Evolutionary conservation across 2,888 invertebrate genomes (phyloP), one percentile per base, ranked within the genome.

Genomic region (Tetheella fluctuosa): DNA sequence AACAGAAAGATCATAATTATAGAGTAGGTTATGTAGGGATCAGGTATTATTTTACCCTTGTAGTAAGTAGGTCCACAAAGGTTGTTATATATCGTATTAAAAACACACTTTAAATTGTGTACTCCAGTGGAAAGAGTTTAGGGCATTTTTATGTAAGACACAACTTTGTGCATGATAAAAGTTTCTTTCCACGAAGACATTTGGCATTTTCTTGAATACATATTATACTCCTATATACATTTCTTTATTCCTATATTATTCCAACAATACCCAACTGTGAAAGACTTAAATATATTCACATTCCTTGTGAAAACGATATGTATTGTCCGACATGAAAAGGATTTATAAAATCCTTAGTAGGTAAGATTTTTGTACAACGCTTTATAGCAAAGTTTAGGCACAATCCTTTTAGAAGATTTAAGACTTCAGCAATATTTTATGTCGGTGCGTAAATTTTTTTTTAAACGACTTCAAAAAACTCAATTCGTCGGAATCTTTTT

Each of bases 371-470:
- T 48, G 20, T 48, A 48, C 20, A 13, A 34, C 34, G 2, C n/a
- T 48, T 20, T 10, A 20, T 48, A 42, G n/a, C n/a, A 20, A 48
- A 48, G 48, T 48, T n/a, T 48, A 20, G 48, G 7, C 20, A 10
- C 17, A 48, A 48, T 17, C 48, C 48, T 48, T 48, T 48, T 10
- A 48, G n/a, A 10, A 20, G 48, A 48, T 48, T 48, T 48, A 48
- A 48, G 48, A 48, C 1, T 48, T 48, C 48, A 20, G 48, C 6
- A 48, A 48, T 48, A 48, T 48, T 48, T 48, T 48, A 48, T 48
- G 48, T 8, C 10, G 20, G 20, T 2, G 15, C 10, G 48, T 48
- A 20, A 48, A 48, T 17, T 20, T 10, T 48, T 20, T 48, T 48
- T 48, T 48, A 48, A n/a, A n/a, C n/a, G n/a, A n/a, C n/a, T n/a